phyloP scores from a whole-genome alignment of 2,113 vertebrate genomes.

The Pterocles orientalis region DNA sequence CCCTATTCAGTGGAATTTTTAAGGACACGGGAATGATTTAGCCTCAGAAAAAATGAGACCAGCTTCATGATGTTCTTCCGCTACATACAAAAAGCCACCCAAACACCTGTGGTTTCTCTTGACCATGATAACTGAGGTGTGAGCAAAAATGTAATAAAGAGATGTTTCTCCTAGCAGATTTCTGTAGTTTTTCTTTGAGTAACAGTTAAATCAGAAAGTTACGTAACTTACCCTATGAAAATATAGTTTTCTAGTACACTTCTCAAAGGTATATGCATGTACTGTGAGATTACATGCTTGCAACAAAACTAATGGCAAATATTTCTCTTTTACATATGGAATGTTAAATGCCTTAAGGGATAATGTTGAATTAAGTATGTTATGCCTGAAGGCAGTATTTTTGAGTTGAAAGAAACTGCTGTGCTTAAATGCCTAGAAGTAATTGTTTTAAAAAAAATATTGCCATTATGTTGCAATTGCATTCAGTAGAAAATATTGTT shows the following conservation, averaged over 20 bases:
- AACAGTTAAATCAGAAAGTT: constrained; percentile 12
- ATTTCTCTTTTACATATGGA: neutral
- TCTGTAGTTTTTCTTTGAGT: constrained; percentile 40
- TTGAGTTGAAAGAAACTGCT: constrained; percentile 28
- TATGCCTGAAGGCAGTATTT: constrained; percentile 6
- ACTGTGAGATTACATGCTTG: constrained; percentile 32
- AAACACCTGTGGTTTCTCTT: neutral
- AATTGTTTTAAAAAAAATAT: constrained; percentile 52
- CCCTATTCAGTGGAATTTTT: constrained; percentile 36
- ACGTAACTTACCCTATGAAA: neutral
- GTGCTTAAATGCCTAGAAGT: constrained; percentile 40
- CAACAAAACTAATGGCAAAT: neutral
- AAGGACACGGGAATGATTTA: constrained; percentile 27
- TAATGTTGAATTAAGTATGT: neutral
- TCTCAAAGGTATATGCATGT: constrained; percentile 41
- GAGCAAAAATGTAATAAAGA: constrained; percentile 41
- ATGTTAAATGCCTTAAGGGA: constrained; percentile 9
- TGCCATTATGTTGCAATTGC: constrained; percentile 45
- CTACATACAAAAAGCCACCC: neutral
- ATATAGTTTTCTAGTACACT: constrained; percentile 25
- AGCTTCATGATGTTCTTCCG: neutral
- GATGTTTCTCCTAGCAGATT: constrained; percentile 37
- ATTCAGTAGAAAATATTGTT: constrained; percentile 15
- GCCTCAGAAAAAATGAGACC: neutral
- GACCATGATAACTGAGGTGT: constrained; percentile 24